Base-by-base conservation (phyloP, 2,888 invertebrate species). In the Cosmia trapezina region DNA sequence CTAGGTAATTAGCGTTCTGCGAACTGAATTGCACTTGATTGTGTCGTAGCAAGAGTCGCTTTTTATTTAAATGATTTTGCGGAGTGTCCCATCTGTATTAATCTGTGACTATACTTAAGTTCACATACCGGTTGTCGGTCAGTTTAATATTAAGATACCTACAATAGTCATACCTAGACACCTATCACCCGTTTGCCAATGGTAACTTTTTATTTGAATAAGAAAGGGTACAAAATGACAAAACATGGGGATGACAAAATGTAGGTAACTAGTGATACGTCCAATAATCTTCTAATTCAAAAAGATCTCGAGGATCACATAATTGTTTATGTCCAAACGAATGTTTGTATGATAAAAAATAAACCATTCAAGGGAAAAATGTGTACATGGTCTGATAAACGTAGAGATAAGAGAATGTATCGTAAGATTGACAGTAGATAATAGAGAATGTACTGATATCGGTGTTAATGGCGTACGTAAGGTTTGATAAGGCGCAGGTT, bases 301-400 rank as follows among this genome's bases (percentile, higher is more conserved):
- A 78, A 69, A 37, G 43, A 78, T 45, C 51, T 64, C 53, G 63
- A 70, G 67, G 51, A 66, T 80, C 69, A 60, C 22, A 2, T 6
- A 49, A 62, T 51, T 69, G 53, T 54, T 62, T 67, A 70, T 70
- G 17, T 61, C 28, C 41, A 62, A 70, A 57, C 57, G 6, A 65
- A 57, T 62, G 33, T 70, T 74, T 56, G 47, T 63, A 41, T 22
- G 70, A 64, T 74, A 83, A 83, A 59, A 74, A 45, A 33, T 66
- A 65, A 77, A 62, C 60, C 47, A 66, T 70, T 59, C 64, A 69
- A 62, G 22, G 19, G 51, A 51, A 47, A 66, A 57, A 82, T 70
- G 19, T 72, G 56, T 75, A 82, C 65, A 67, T 82, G 64, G 63
- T 67, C 60, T 65, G 80, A 83, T 81, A 83, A 80, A 73, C 37